phyloP scores from a whole-genome alignment of 2,113 vertebrate species.

The Electrona antarctica region DNA sequence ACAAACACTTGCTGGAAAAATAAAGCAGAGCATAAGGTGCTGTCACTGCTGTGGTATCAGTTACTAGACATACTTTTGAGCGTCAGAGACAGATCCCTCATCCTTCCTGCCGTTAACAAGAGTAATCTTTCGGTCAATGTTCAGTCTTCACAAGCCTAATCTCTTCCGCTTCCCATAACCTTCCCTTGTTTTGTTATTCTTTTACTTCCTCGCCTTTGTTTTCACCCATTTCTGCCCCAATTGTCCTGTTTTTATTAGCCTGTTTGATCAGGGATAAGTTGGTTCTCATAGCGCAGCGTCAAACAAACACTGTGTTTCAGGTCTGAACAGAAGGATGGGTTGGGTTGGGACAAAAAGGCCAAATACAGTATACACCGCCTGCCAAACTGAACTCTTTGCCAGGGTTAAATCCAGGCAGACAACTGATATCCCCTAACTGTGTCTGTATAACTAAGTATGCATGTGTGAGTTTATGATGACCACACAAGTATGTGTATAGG shows the following conservation, averaged over 20 bases:
- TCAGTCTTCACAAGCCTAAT: not conserved
- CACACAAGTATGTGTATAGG: constrained; percentile 1
- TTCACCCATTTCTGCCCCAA: not conserved
- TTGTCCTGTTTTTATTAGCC: constrained; percentile 4
- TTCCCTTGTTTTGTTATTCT: not conserved
- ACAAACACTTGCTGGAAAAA: too few species aligned
- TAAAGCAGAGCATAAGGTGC: too few species aligned
- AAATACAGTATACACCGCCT: not conserved
- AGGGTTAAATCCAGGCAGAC: constrained; percentile 42
- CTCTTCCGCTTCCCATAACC: not conserved
- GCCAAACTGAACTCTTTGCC: constrained; percentile 13
- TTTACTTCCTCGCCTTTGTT: not conserved
- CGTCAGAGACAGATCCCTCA: too few species aligned
- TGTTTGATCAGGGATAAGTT: constrained; percentile 17
- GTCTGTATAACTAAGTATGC: constrained; percentile 2
- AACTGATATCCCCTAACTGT: not conserved
- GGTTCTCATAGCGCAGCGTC: constrained; percentile 21
- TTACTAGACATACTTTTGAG: too few species aligned
- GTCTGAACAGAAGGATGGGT: not conserved
- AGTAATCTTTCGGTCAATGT: too few species aligned
- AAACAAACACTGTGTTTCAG: constrained; percentile 20
- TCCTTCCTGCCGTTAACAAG: too few species aligned
- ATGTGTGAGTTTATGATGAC: constrained; percentile 10
- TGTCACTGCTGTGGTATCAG: too few species aligned
- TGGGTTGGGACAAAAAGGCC: constrained; percentile 9